Base-by-base conservation (phyloP, 2,797 vertebrate genomes). In the Myoxocephalus aenaeus region DNA sequence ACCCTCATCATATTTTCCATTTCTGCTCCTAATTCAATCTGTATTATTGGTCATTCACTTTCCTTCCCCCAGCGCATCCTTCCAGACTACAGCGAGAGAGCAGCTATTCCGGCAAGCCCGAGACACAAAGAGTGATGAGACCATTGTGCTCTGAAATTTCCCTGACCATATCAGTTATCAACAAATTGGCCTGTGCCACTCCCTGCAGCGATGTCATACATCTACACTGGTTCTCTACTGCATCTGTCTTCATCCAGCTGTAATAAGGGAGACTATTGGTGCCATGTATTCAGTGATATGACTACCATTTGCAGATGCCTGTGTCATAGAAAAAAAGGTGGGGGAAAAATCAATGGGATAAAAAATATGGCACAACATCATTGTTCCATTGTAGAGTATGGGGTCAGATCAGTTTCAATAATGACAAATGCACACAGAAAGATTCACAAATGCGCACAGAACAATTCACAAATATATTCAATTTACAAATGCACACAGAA, bases 221-320 rank as follows among this genome's bases (percentile, higher is more conserved):
- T 86, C 86, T 48, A 62, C 46, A 50, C 22, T 58, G 70, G 74
- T 84, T 75, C 81, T 76, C 81, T 25, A 40, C 72, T 57, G 74
- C 79, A 91, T 93, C 86, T 50, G 82, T 93, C 92, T 91, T 91
- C 87, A 91, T 92, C 79, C 76, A n/a, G 77, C 67, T 46, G 25
- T 81, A 90, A 85, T 86, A 86, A 79, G 61, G 70, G 58, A 81
- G 61, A 78, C 79, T 71, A 88, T 65, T 36, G 18, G 63, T 74
- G 77, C 81, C 73, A 42, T 81, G 83, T 73, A 68, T 57, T 59
- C 79, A 64, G 81, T 65, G 80, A 90, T 84, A 83, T 78, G 64
- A 80, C 78, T 74, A 65, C 80, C 78, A 87, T 91, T 87, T 86
- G 83, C 42, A 57, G 64, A 80, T 68, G 66, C 18, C 40, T 0